Conservation (phyloP, 2,888 invertebrate genomes). For the Drosophila imparisetae region DNA sequence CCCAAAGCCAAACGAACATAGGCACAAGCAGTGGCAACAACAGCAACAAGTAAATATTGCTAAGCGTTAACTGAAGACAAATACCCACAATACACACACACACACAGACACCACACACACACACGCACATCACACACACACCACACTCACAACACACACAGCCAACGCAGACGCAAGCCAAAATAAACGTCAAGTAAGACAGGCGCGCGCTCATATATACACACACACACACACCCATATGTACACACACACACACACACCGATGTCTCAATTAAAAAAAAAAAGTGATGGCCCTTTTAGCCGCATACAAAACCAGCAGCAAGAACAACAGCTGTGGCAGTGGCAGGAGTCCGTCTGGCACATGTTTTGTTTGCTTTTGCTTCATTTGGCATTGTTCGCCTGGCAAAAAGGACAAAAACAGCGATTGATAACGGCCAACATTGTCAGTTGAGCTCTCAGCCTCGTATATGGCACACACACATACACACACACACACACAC, state of each 20-base stretch:
- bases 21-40: constrained; percentile 40
- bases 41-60: constrained; percentile 38
- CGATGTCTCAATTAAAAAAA: constrained; percentile 77
- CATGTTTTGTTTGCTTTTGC: constrained; percentile 75
- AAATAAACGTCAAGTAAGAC: constrained; percentile 45
- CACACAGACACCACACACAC: not conserved
- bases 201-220: constrained; percentile 38
- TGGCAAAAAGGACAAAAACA: constrained; percentile 50
- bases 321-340: constrained; percentile 24
- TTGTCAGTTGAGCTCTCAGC: constrained; percentile 35
- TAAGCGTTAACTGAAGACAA: constrained; percentile 71
- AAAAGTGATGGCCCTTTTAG: constrained; percentile 63
- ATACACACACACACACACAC: not conserved
- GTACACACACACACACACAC: constrained; percentile 51
- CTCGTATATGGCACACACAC: constrained; percentile 2
- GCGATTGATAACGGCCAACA: constrained; percentile 47
- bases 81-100: constrained; percentile 40
- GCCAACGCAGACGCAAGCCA: constrained; percentile 34
- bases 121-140: constrained; percentile 2
- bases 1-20: constrained; percentile 66
- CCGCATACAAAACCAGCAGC: constrained; percentile 19
- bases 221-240: constrained; percentile 47
- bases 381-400: constrained; percentile 69
- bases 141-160: constrained; percentile 15
- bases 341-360: constrained; percentile 53